Conservation (phyloP, 2,797 vertebrate genomes). For the Tenualosa thibaudeaui region DNA sequence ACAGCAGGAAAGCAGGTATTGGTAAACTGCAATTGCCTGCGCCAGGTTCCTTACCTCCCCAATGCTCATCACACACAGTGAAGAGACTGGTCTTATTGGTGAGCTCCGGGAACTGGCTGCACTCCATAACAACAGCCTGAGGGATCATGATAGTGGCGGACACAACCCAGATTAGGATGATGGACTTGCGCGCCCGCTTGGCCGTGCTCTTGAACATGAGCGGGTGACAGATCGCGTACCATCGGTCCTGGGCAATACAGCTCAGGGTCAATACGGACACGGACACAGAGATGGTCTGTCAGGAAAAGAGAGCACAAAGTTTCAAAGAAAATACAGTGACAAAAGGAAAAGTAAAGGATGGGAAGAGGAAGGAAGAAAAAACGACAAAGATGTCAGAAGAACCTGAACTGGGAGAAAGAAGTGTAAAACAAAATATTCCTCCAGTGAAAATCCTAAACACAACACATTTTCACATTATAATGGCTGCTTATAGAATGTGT, state of each 20-base stretch:
- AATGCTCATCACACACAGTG: slow-evolving; percentile 93
- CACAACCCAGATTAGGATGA: slow-evolving; percentile 91
- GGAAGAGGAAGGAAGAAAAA: neutral
- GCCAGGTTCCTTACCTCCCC: slow-evolving; percentile 82
- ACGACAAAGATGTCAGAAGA: neutral
- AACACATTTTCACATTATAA: neutral
- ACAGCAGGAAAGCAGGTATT: neutral
- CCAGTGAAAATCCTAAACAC: neutral
- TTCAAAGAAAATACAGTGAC: neutral
- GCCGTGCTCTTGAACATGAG: slow-evolving; percentile 98
- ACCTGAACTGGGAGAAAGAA: neutral
- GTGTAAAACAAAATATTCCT: neutral
- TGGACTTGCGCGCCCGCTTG: slow-evolving; percentile 89
- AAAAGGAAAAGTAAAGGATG: neutral
- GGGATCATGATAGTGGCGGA: slow-evolving; percentile 96
- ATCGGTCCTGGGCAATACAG: slow-evolving; percentile 94
- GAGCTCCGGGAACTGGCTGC: slow-evolving; percentile 87
- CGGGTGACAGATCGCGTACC: slow-evolving; percentile 98
- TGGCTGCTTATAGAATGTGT: neutral
- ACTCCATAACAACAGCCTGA: slow-evolving; percentile 95
- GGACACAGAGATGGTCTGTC: slow-evolving; percentile 92
- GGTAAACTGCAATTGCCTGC: neutral
- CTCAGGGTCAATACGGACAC: slow-evolving; percentile 95
- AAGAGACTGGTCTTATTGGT: slow-evolving; percentile 96
- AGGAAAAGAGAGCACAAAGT: neutral